A percentile compares a stretch with the other conserved stretches of the same genome.
phyloP scores from a whole-genome alignment of 2,113 vertebrate genomes.

The Ctenodactylus gundi region DNA sequence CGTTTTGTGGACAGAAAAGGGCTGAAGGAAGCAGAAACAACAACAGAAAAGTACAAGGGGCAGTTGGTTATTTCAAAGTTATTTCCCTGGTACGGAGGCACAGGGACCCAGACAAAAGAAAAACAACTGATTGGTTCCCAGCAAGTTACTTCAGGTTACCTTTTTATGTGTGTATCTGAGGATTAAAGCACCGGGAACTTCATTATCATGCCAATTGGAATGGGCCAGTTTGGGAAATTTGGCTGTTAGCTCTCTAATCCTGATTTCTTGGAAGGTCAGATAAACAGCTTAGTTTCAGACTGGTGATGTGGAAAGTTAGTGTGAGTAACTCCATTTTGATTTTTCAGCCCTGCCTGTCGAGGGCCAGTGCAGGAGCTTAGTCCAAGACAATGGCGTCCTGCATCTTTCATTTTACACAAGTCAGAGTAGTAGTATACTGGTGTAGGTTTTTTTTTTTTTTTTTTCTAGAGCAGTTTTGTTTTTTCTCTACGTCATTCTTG shows the following conservation, averaged over 20 bases:
- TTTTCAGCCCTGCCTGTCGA: not conserved
- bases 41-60: not conserved
- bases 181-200: not conserved
- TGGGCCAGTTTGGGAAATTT: not conserved
- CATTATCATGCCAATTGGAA: not conserved
- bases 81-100: not conserved
- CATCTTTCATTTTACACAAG: slow-evolving; percentile 10
- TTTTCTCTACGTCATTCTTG: slow-evolving; percentile 43
- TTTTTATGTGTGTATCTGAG: not conserved
- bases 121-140: not conserved
- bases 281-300: not conserved
- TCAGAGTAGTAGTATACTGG: not conserved
- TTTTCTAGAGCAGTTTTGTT: slow-evolving; percentile 32
- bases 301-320: not conserved
- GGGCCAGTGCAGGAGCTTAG: not conserved
- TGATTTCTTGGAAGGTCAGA: not conserved
- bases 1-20: not conserved
- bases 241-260: not conserved
- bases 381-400: not conserved
- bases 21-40: not conserved
- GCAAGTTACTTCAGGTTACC: not conserved
- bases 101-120: not conserved
- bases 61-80: not conserved
- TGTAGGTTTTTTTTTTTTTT: slow-evolving; percentile 34
- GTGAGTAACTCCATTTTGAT: not conserved